Percentiles rank a stretch among this genome's conserved stretches.
Evolutionary conservation across 92 coral and sea anemone genomes (phyloP).

Genomic region (Porites cylindrica): DNA sequence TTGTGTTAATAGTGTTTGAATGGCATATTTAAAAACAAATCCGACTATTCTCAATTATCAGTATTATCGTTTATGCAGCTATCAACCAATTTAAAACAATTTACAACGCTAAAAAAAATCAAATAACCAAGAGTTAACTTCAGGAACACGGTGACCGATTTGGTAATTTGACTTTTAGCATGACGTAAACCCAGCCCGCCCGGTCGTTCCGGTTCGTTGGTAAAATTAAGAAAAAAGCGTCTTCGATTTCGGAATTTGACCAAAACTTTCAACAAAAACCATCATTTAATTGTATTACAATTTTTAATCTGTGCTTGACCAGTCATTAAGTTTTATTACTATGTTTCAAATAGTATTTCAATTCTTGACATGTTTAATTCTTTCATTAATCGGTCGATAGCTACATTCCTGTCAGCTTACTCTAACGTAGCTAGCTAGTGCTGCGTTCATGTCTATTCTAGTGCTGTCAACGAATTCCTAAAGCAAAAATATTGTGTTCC

Average conservation of each 20-base stretch:
- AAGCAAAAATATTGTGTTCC: no score
- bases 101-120: neutral
- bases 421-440: neutral
- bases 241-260: neutral
- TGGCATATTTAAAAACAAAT: no score
- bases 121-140: neutral
- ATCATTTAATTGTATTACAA: no score
- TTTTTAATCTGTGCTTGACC: no score
- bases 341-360: conserved; percentile 7
- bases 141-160: neutral
- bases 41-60: no score
- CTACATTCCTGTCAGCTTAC: neutral
- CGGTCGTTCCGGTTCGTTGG: conserved; percentile 41
- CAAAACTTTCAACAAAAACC: neutral
- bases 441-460: neutral
- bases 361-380: neutral
- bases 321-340: no score
- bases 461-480: neutral
- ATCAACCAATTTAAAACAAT: neutral
- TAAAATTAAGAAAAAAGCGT: neutral
- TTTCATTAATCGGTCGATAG: conserved; percentile 1
- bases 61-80: no score
- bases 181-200: conserved; percentile 18
- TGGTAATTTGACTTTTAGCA: conserved; percentile 3
- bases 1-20: no score